Evolutionary conservation across 2,888 invertebrate genomes (phyloP).

Genomic region (Orthosia cruda): DNA sequence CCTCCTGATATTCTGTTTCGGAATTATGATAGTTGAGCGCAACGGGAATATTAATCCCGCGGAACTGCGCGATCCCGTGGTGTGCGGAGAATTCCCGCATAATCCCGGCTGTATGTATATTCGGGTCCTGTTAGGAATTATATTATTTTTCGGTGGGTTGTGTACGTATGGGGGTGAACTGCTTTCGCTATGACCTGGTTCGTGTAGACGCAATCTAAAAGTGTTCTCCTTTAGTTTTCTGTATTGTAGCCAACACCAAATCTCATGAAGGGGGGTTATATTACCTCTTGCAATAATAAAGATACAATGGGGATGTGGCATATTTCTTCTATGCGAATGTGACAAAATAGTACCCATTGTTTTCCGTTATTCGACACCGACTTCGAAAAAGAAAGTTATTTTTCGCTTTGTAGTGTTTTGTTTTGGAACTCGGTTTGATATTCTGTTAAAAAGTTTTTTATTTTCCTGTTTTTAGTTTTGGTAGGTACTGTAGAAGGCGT

Average conservation of each 20-base stretch:
- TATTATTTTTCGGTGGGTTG: slow-evolving; percentile 41
- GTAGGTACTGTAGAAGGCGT: no score
- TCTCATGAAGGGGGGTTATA: background rate
- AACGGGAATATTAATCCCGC: slow-evolving; percentile 83
- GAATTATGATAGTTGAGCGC: slow-evolving; percentile 81
- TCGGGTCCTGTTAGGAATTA: slow-evolving; percentile 53
- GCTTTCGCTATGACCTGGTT: background rate
- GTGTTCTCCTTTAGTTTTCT: background rate
- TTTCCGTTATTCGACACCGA: no score
- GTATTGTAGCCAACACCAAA: background rate
- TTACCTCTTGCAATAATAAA: background rate
- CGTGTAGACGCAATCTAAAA: background rate
- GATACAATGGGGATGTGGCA: no score
- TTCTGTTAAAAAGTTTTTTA: no score
- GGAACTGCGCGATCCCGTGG: slow-evolving; percentile 68
- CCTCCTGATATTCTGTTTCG: slow-evolving; percentile 82
- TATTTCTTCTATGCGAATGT: no score
- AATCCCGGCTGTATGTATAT: slow-evolving; percentile 64
- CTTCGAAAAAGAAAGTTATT: no score
- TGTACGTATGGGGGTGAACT: background rate
- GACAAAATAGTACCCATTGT: no score
- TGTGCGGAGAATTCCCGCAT: slow-evolving; percentile 63
- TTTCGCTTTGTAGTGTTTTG: no score
- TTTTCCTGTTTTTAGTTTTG: no score
- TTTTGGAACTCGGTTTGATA: no score